Base-by-base conservation (phyloP, 2,113 vertebrate genomes). In the Cyprinodon variegatus region DNA sequence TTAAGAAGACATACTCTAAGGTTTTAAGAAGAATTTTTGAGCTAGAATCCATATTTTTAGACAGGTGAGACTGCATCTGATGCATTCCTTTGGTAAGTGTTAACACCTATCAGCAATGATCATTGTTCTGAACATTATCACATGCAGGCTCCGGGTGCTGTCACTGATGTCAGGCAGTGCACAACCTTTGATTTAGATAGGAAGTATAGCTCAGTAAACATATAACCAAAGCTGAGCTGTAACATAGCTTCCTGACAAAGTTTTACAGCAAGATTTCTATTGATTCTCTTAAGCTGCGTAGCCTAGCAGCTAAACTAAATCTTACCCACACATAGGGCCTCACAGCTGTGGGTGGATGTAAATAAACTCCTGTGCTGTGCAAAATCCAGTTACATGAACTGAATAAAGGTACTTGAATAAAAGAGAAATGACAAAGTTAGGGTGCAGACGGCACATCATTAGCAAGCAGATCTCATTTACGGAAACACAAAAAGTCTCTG, bases 231-330 rank as follows among this genome's bases (percentile, higher is more conserved):
- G 61, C 43, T 45, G 66, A 2, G 14, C 8, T 69, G 69, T 5
- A 22, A 61, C 45, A 53, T 41, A 40, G 68, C 53, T 53, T 76
- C 46, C 12, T 43, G 39, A 68, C 12, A 48, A 65, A 72, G 40
- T 61, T 69, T 61, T 67, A 65, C 62, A 36, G 43, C 39, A 3
- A 72, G 72, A 66, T 65, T 73, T 62, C 50, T 76, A 87, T 80
- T 75, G 74, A 87, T 82, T 84, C 45, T 68, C 40, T 20, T 22
- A 17, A 60, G 82, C 57, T 60, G 61, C 46, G 43, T 46, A 64
- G 20, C 60, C 65, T 57, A 60, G 50, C 67, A 59, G 72, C 67
- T 71, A 60, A 81, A 81, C 77, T 70, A 67, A 70, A 72, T 77
- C 66, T 66, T 75, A 76, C 68, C 15, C 22, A 64, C 41, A 65